Conservation (phyloP, 1,140 invertebrate genomes). For the Macrosteles quadrilineatus region DNA sequence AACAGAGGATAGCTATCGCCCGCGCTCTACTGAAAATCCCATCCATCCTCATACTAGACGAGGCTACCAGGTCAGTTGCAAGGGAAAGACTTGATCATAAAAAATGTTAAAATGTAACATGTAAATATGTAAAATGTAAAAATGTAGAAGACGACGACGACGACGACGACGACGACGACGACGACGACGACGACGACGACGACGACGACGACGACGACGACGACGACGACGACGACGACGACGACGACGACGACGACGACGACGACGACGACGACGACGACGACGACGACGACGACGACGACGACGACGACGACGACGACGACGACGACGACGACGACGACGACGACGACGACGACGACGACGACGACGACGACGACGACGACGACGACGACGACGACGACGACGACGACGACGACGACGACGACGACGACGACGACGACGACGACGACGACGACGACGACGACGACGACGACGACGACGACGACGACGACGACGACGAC, state of each 20-base stretch:
- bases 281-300: background rate
- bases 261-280: background rate
- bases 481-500: too few relatives aligned
- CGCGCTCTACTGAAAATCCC: too few relatives aligned
- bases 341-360: background rate
- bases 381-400: background rate
- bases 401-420: background rate
- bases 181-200: conserved; percentile 5
- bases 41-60: too few relatives aligned
- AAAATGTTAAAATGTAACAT: too few relatives aligned
- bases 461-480: too few relatives aligned
- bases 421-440: too few relatives aligned
- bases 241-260: background rate
- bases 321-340: background rate
- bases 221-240: conserved; percentile 8
- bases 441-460: too few relatives aligned
- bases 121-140: too few relatives aligned
- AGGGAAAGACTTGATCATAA: too few relatives aligned
- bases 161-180: background rate
- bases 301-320: background rate
- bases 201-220: background rate
- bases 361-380: background rate
- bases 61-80: too few relatives aligned
- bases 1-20: too few relatives aligned
- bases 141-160: too few relatives aligned